These are phyloP conservation scores for Pseudopipra pipra DNA, from an alignment of 2,113 vertebrate species.

Conservation along the genomic window DNA sequence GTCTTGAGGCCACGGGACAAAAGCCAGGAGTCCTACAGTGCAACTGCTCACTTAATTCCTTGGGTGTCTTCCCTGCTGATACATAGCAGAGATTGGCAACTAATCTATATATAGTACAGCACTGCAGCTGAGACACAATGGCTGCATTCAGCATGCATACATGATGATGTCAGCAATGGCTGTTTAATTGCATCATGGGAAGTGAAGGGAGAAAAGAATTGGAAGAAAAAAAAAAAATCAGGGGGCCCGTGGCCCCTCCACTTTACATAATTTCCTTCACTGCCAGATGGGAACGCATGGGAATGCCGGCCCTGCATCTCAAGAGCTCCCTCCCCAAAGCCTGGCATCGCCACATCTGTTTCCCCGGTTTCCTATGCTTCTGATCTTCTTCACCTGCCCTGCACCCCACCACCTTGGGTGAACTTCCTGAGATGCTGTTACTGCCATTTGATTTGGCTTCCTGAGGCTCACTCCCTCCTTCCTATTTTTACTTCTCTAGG, in stretches of 20 bases:
- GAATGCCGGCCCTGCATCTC: constrained; percentile 1
- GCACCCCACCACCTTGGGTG: constrained; percentile 46
- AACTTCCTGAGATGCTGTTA: constrained; percentile 62
- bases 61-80: constrained; percentile 59
- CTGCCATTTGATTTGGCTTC: constrained; percentile 54
- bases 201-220: constrained; percentile 46
- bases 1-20: not conserved
- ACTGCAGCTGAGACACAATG: constrained; percentile 43
- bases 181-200: constrained; percentile 62
- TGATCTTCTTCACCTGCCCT: constrained; percentile 68
- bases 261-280: constrained; percentile 62
- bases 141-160: constrained; percentile 51
- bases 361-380: constrained; percentile 64
- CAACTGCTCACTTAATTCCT: constrained; percentile 38
- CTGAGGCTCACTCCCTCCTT: constrained; percentile 39
- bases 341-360: constrained; percentile 63
- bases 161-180: constrained; percentile 61
- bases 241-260: constrained; percentile 9
- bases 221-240: not conserved
- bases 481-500: constrained; percentile 23
- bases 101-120: constrained; percentile 61
- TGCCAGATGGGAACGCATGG: constrained; percentile 12
- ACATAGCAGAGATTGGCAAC: constrained; percentile 57
- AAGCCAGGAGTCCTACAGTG: not conserved
- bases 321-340: constrained; percentile 8